Evolutionary conservation across 1,140 invertebrate species (phyloP), one percentile per base, ranked within the genome.

Genomic region (Diuraphis noxia): DNA sequence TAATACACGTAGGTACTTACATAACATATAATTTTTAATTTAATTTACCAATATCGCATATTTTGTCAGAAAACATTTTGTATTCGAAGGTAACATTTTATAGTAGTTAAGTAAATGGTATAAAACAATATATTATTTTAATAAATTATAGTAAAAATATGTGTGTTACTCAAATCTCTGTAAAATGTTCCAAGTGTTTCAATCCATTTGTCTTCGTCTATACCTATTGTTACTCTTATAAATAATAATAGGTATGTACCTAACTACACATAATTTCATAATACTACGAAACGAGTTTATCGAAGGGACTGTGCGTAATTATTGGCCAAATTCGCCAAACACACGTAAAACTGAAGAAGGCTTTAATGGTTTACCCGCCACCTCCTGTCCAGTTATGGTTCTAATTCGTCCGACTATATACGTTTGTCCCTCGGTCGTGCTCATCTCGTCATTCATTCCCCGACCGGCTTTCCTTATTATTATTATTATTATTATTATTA

Each of bases 401-500:
- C 38, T 82, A n/a, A n/a, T n/a, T 40, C 25, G 23, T 72, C 56
- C 56, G 13, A 17, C n/a, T n/a, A n/a, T n/a, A n/a, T n/a, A n/a
- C 56, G 13, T 25, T 21, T 10, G 9, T 63, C 30, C 30, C 34
- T 81, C 40, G 40, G 9, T 43, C 81, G 25, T 30, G 40, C 38
- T 40, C n/a, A n/a, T n/a, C 79, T 25, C 38, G 34, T 38, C 72
- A 2, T 23, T 63, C 36, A 34, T 79, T 43, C 36, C 17, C 13
- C 41, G 25, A 1, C 34, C 30, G n/a, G 25, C 72, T 38, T 30
- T 30, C 30, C 13, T 77, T 72, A 41, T 89, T 41, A 89, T 89
- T 79, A 72, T 88, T 88, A 88, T 77, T 72, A 41, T 89, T 41
- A 89, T 89, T 79, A 72, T 88, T 88, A 88, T 88, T 63, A 72